Conservation (phyloP, 2,888 invertebrate genomes). For the Argyresthia goedartella region DNA sequence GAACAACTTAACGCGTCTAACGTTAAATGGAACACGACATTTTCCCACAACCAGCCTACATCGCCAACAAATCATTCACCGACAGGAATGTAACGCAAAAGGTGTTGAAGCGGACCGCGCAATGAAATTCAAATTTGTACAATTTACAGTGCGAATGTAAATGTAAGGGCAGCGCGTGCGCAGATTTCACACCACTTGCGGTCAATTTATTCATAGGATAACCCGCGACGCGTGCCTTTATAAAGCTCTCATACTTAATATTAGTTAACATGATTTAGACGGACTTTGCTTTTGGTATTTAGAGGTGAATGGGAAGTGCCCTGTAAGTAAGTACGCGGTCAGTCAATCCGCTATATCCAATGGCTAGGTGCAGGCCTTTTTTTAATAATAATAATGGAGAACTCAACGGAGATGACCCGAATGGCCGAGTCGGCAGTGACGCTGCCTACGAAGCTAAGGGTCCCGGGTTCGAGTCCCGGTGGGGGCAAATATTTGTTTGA, state of each 20-base stretch:
- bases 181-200: slow-evolving; percentile 1
- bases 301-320: too few species aligned
- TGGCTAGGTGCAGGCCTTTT: too few species aligned
- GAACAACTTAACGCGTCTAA: too few species aligned
- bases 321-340: too few species aligned
- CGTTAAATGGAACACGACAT: background rate
- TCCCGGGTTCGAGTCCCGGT: too few species aligned
- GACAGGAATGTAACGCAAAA: background rate
- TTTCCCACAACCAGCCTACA: background rate
- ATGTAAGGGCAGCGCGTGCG: background rate
- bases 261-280: background rate
- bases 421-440: too few species aligned
- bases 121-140: slow-evolving; percentile 7
- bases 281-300: background rate
- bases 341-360: too few species aligned
- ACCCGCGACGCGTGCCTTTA: background rate
- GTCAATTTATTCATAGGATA: slow-evolving; percentile 3
- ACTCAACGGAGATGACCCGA: too few species aligned
- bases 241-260: slow-evolving; percentile 1
- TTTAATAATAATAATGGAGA: too few species aligned
- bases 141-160: slow-evolving; percentile 5
- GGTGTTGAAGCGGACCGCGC: background rate
- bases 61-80: background rate
- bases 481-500: too few species aligned
- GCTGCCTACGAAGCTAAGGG: too few species aligned